Evolutionary conservation across 2,888 invertebrate species (phyloP).

Genomic region (Limnephilus marmoratus): DNA sequence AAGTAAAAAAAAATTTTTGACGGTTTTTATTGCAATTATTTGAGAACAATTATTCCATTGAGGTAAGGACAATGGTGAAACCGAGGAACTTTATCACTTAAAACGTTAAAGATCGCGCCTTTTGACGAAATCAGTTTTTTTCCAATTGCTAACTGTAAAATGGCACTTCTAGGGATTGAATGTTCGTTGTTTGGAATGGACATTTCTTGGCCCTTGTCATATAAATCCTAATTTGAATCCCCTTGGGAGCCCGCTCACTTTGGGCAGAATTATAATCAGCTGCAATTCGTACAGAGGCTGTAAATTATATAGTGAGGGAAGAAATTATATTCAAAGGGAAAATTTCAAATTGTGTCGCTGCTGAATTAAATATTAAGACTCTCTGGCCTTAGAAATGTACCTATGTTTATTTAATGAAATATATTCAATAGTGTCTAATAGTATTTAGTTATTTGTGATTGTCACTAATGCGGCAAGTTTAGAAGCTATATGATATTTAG

Average conservation of each 20-base stretch:
- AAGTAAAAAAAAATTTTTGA: too few relatives aligned
- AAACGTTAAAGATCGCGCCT: too few relatives aligned
- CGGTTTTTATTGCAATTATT: too few relatives aligned
- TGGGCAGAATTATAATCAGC: constrained; percentile 28
- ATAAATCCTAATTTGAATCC: constrained; percentile 38
- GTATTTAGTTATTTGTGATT: not conserved
- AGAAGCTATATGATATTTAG: not conserved
- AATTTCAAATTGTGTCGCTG: not conserved
- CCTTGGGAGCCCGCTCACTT: constrained; percentile 22
- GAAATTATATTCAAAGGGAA: not conserved
- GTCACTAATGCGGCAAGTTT: not conserved
- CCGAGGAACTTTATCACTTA: too few relatives aligned
- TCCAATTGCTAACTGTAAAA: not conserved
- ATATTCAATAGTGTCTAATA: not conserved
- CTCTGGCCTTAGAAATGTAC: not conserved
- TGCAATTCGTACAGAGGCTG: constrained; percentile 12
- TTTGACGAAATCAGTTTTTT: not conserved
- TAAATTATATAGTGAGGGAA: constrained; percentile 26
- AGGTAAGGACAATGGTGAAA: too few relatives aligned
- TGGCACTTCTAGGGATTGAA: not conserved
- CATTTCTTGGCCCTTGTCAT: constrained; percentile 23
- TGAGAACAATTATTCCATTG: too few relatives aligned
- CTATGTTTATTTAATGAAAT: not conserved
- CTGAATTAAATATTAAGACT: not conserved
- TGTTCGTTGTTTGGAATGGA: not conserved